These are phyloP conservation scores for Orchesella cincta DNA, from an alignment of 1,140 invertebrate species.

Conservation along the genomic window DNA sequence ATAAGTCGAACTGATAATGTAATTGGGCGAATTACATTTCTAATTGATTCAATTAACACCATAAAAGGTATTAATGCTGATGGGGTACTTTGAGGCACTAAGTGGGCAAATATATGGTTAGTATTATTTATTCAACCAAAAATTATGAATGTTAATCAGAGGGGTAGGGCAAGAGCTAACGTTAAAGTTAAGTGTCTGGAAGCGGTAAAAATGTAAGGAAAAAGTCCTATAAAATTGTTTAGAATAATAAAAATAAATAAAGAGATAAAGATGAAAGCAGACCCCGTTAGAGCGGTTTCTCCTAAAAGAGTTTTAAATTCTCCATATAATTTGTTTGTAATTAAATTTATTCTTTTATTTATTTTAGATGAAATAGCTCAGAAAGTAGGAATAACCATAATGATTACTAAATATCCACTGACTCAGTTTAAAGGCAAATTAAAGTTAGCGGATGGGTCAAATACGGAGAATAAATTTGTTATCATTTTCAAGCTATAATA, in stretches of 20 bases:
- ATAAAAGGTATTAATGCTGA: conserved; percentile 59
- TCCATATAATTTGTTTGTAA: not conserved
- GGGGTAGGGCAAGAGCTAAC: conserved; percentile 60
- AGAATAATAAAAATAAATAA: conserved; percentile 58
- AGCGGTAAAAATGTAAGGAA: conserved; percentile 68
- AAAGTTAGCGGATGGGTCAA: conserved; percentile 52
- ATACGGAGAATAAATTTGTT: conserved; percentile 54
- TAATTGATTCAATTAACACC: conserved; percentile 57
- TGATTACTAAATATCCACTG: conserved; percentile 40
- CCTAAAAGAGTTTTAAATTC: conserved; percentile 49
- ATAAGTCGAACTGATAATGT: conserved; percentile 67
- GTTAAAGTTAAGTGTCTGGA: conserved; percentile 64
- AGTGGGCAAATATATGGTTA: conserved; percentile 63
- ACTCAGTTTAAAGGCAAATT: conserved; percentile 45
- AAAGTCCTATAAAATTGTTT: conserved; percentile 68
- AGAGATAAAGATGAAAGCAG: conserved; percentile 55
- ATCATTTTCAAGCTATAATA: conserved; percentile 52
- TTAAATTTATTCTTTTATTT: not conserved
- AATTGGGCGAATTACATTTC: conserved; percentile 62
- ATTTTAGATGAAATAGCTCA: conserved; percentile 36
- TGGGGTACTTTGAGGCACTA: conserved; percentile 65
- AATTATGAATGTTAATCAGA: conserved; percentile 66
- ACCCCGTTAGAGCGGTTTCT: not conserved
- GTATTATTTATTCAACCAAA: conserved; percentile 54
- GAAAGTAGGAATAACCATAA: conserved; percentile 41